Evolutionary conservation across 2,888 invertebrate genomes (phyloP), one percentile per base, ranked within the genome.

Genomic region (Yponomeuta plumbellus): DNA sequence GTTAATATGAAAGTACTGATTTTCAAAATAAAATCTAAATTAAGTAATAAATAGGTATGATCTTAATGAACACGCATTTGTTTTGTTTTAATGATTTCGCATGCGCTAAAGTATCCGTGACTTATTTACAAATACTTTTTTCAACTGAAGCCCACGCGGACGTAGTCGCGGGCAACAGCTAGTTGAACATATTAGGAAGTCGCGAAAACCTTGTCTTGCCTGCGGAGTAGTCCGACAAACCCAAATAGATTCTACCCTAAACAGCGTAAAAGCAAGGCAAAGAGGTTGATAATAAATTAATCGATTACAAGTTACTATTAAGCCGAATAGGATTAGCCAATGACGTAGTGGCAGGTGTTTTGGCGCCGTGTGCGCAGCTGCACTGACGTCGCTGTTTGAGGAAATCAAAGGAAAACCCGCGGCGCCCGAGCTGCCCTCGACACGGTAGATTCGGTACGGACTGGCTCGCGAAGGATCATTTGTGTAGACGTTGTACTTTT

Each of bases 291-390:
- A 34, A 8, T 34, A 34, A 83, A 85, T 84, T 86, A 85, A 83
- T 87, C 82, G 84, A 87, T 86, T 85, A 84, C 78, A 85, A 82
- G 64, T 66, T 66, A 52, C 17, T 52, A 52, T 13, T 52, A 13
- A 52, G 17, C 44, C 17, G 44, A 85, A 84, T 82, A 83, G 76
- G 80, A 83, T 80, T 81, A 84, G 77, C 64, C 64, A 64, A 64
- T 86, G 87, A 86, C 88, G 86, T 82, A 81, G 80, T 72, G 81
- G 78, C 88, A 88, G 86, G 85, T 87, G 87, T 83, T 84, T 83
- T 86, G 81, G 71, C 78, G 71, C 71, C 69, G 82, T 87, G 74
- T 87, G 79, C 81, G 80, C 88, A 88, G 85, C 83, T 88, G 88
- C 71, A 69, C 77, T 80, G 81, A 80, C 80, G 80, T 67, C 74